These are phyloP conservation scores for Orius insidiosus DNA, from an alignment of 1,140 invertebrate species.

Conservation along the genomic window DNA sequence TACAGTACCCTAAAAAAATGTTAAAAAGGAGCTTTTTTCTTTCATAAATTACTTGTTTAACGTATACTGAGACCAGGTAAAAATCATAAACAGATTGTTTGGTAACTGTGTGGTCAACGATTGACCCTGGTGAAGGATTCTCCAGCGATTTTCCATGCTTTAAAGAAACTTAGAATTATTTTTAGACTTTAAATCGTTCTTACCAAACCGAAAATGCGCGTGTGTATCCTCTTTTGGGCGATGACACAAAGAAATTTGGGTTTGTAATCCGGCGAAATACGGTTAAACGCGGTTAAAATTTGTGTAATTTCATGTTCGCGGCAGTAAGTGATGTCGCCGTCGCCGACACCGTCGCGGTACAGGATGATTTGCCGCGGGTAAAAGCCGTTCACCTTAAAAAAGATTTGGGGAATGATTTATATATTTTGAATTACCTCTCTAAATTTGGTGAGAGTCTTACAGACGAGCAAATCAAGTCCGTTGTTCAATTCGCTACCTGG, in stretches of 20 bases:
- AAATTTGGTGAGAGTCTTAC: conserved; percentile 1
- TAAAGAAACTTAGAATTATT: background rate
- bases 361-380: conserved; percentile 67
- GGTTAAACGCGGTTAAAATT: conserved; percentile 39
- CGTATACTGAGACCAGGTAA: conserved; percentile 71
- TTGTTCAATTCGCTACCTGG: conserved; percentile 62
- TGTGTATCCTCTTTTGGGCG: conserved; percentile 83
- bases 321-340: conserved; percentile 59
- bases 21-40: too few relatives aligned
- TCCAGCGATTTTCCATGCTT: conserved; percentile 11
- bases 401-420: conserved; percentile 23
- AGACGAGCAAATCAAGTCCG: conserved; percentile 29
- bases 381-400: conserved; percentile 34
- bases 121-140: conserved; percentile 71
- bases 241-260: conserved; percentile 63
- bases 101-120: conserved; percentile 68
- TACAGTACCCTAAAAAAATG: conserved; percentile 51
- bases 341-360: conserved; percentile 82
- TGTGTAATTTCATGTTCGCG: conserved; percentile 64
- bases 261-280: conserved; percentile 32
- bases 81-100: conserved; percentile 68
- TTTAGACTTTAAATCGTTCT: background rate
- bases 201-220: conserved; percentile 41
- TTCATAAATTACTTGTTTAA: conserved; percentile 40
- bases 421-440: conserved; percentile 32